These are phyloP conservation scores for Orthonevra nobilis DNA, from an alignment of 2,888 invertebrate species.

Conservation along the genomic window DNA sequence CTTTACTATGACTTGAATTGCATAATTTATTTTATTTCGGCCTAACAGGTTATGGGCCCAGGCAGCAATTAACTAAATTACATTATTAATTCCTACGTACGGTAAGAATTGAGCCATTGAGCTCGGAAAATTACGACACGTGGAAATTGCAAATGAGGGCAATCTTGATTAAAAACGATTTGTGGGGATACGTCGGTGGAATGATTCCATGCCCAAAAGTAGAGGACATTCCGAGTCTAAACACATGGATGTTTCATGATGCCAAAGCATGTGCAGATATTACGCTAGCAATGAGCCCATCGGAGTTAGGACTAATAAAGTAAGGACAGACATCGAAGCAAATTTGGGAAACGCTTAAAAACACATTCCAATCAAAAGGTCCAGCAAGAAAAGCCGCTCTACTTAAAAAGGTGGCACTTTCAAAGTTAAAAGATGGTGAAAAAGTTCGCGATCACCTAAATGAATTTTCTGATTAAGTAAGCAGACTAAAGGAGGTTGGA, in stretches of 20 bases:
- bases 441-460: constrained; percentile 29
- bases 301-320: constrained; percentile 50
- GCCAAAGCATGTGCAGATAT: constrained; percentile 45
- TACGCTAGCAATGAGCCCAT: constrained; percentile 29
- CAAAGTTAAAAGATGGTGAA: constrained; percentile 21
- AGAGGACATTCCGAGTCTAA: neutral
- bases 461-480: constrained; percentile 36
- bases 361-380: constrained; percentile 16
- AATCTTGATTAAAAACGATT: constrained; percentile 12
- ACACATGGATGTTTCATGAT: constrained; percentile 23
- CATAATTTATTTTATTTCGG: too few relatives aligned
- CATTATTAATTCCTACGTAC: too few relatives aligned
- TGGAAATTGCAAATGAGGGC: neutral
- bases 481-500: constrained; percentile 40
- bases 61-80: too few relatives aligned
- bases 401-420: constrained; percentile 21
- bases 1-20: too few relatives aligned
- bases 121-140: neutral
- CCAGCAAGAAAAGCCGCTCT: constrained; percentile 39
- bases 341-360: constrained; percentile 33
- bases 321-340: constrained; percentile 37
- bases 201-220: neutral
- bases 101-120: neutral
- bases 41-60: too few relatives aligned
- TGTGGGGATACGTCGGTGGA: constrained; percentile 37